Evolutionary conservation across 1,140 invertebrate species (phyloP), one percentile per base, ranked within the genome.

Genomic region (Eupristina koningsbergeri): DNA sequence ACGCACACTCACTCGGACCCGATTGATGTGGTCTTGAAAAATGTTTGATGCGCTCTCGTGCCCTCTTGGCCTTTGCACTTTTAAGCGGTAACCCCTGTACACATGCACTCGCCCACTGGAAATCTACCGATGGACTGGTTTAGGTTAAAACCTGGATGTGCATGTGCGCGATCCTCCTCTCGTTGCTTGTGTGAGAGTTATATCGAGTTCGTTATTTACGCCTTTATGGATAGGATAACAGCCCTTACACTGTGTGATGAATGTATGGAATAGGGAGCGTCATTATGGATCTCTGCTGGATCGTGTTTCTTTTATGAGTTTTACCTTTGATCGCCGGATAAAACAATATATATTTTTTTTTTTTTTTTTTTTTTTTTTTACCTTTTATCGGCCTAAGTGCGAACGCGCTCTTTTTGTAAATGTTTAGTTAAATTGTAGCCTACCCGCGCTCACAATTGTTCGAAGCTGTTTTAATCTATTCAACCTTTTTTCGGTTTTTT

Each of bases 1-100:
- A 31, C 9, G 47, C 19, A 11, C 81, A 50, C 47, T 84, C 39
- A 84, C 50, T 84, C 77, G 8, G 47, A 75, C 31, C 47, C 82
- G 50, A 80, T 84, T 84, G 79, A 80, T 73, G 47, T 19, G 67
- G 22, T 80, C 67, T 80, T 80, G 36, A 73, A 80, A 61, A 71
- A 61, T 50, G n/a, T 73, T 81, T 81, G 64, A 71, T 7, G 67
- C 61, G 61, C 36, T 64, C n/a, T 78, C 61, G 67, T 39, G 61
- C 36, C 45, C n/a, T 78, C 61, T 58, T 50, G 0, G 17, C 13
- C 34, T 36, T 8, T 67, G 8, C 17, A 67, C 34, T 67, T 36
- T 3, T 67, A 67, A 67, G 31, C 31, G 22, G 26, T 9, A 29
- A 8, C 41, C 7, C 29, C 2, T 73, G 11, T 45, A n/a, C 53